phyloP scores from a whole-genome alignment of 2,888 invertebrate genomes.

The Uloborus plumipes region DNA sequence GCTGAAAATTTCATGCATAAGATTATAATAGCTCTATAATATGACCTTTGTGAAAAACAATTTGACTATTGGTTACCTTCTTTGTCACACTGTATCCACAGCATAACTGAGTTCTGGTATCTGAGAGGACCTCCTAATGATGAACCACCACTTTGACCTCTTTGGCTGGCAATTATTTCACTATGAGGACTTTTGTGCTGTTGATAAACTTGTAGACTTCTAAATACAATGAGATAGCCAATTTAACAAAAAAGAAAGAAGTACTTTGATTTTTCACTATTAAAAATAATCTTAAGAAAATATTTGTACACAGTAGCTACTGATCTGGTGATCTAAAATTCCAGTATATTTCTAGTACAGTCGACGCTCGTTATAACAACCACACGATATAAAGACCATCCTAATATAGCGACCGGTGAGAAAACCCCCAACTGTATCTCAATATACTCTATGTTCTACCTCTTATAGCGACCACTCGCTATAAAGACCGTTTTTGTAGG shows the following conservation, averaged over 20 bases:
- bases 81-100: conserved; percentile 89
- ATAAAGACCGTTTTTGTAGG: no score
- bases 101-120: conserved; percentile 80
- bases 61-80: conserved; percentile 72
- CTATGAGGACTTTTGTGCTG: conserved; percentile 80
- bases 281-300: neutral
- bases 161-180: conserved; percentile 78
- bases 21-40: no score
- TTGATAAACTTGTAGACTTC: conserved; percentile 83
- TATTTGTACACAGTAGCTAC: neutral
- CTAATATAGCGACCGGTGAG: no score
- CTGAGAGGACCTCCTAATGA: conserved; percentile 81
- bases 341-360: no score
- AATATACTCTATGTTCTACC: no score
- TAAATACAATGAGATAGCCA: conserved; percentile 69
- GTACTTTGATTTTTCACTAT: no score
- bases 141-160: conserved; percentile 74
- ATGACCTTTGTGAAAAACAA: neutral
- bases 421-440: no score
- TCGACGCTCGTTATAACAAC: no score
- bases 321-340: neutral
- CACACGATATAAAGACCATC: no score
- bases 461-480: no score
- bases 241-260: neutral
- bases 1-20: no score